phyloP scores from a whole-genome alignment of 2,113 vertebrate species.

The Podocnemis expansa region DNA sequence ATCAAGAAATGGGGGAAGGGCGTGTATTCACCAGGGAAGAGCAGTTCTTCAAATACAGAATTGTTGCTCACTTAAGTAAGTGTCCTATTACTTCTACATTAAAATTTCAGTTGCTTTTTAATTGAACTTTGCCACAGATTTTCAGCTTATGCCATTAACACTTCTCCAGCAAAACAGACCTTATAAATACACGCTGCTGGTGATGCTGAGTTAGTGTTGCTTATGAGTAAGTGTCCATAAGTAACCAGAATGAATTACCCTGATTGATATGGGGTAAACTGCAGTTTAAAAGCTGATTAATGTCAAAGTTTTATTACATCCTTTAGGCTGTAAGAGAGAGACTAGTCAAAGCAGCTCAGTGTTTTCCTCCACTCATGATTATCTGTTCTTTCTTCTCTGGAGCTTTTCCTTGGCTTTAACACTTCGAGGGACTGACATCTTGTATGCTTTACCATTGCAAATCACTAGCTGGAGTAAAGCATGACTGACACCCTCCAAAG shows the following conservation, averaged over 20 bases:
- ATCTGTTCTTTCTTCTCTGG: background rate
- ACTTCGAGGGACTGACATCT: background rate
- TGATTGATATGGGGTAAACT: slow-evolving; percentile 52
- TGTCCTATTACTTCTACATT: slow-evolving; percentile 66
- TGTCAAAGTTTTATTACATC: slow-evolving; percentile 25
- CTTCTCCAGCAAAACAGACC: slow-evolving; percentile 35
- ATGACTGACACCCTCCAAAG: background rate
- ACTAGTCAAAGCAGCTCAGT: slow-evolving; percentile 43
- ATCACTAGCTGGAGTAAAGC: background rate
- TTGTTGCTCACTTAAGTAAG: slow-evolving; percentile 69
- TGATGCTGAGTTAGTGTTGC: slow-evolving; percentile 49
- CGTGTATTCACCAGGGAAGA: slow-evolving; percentile 70
- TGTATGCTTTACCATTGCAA: background rate
- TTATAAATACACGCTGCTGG: slow-evolving; percentile 6
- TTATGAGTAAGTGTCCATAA: slow-evolving; percentile 26
- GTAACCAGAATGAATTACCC: slow-evolving; percentile 49
- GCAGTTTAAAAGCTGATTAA: slow-evolving; percentile 61
- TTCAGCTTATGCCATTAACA: background rate
- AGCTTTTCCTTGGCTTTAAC: background rate
- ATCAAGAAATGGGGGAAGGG: slow-evolving; percentile 63
- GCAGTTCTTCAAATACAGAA: slow-evolving; percentile 60
- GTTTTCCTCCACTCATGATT: background rate
- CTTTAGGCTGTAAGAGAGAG: slow-evolving; percentile 22
- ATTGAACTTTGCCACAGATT: slow-evolving; percentile 57
- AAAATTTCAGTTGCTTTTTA: slow-evolving; percentile 71